Evolutionary conservation across 2,888 invertebrate species (phyloP).

Genomic region (Lasioglossum vierecki): DNA sequence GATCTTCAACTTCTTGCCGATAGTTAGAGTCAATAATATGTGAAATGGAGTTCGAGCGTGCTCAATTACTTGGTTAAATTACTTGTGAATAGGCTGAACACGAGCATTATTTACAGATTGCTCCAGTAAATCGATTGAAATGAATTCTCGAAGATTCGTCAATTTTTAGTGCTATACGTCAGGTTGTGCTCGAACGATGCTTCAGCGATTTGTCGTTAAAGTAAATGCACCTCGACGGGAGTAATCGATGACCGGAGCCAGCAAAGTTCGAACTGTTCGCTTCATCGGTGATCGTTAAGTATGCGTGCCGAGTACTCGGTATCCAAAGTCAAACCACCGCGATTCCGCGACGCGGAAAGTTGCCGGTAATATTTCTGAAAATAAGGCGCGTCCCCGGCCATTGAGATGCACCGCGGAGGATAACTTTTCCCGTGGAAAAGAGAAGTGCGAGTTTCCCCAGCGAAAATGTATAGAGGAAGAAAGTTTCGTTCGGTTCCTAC

Average conservation of each 20-base stretch:
- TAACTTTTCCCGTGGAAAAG: conserved; percentile 54
- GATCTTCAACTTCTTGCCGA: neutral
- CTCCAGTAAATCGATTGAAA: neutral
- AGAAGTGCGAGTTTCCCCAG: conserved; percentile 57
- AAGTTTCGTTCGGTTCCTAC: conserved; percentile 69
- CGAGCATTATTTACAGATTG: neutral
- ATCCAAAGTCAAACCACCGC: neutral
- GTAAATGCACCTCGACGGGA: neutral
- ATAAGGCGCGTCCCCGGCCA: conserved; percentile 49
- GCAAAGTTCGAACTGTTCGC: neutral
- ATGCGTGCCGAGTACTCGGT: neutral
- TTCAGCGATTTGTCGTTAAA: neutral
- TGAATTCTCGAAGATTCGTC: neutral
- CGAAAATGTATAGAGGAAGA: conserved; percentile 71
- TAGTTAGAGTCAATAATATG: neutral
- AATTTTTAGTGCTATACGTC: neutral
- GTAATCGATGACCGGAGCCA: neutral
- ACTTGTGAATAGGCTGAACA: neutral
- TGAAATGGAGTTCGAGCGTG: neutral
- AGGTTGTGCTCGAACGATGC: neutral
- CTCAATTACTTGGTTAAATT: neutral
- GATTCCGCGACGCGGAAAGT: conserved; percentile 17
- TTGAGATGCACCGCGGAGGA: conserved; percentile 61
- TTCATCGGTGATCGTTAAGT: neutral
- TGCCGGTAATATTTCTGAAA: conserved; percentile 47